Conservation (phyloP, 1,140 invertebrate genomes). For the Glossosoma conforme region DNA sequence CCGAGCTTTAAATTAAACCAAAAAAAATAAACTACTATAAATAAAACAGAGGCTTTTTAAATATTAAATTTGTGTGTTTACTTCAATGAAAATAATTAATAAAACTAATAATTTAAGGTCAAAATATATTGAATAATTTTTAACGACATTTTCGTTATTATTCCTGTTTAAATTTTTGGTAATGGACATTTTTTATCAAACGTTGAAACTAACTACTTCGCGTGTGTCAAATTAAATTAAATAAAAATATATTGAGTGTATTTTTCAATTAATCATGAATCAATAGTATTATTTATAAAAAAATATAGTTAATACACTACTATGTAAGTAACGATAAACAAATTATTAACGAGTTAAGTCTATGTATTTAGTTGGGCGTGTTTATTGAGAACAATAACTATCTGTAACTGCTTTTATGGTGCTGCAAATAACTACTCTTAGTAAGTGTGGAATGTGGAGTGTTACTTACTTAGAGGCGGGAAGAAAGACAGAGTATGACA, state of each 20-base stretch:
- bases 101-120: no score
- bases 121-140: no score
- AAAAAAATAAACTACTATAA: not conserved
- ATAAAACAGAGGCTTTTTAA: not conserved
- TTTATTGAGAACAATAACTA: slow-evolving; percentile 26
- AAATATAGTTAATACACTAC: not conserved
- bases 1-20: not conserved
- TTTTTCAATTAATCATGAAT: not conserved
- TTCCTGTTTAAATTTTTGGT: no score
- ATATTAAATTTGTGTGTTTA: not conserved
- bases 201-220: not conserved
- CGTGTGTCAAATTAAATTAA: slow-evolving; percentile 3
- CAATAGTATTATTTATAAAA: not conserved
- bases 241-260: not conserved
- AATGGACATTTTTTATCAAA: no score
- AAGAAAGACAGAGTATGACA: no score
- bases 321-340: not conserved
- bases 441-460: no score
- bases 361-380: slow-evolving; percentile 4
- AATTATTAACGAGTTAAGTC: no score
- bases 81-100: not conserved
- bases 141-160: no score
- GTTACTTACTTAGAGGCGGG: no score
- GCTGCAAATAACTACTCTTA: no score
- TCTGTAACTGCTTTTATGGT: slow-evolving; percentile 20